Percentiles rank a stretch among this genome's conserved stretches.
These are phyloP conservation scores for Hirtodrosophila trivittata DNA, from an alignment of 2,888 invertebrate species.

Conservation along the genomic window DNA sequence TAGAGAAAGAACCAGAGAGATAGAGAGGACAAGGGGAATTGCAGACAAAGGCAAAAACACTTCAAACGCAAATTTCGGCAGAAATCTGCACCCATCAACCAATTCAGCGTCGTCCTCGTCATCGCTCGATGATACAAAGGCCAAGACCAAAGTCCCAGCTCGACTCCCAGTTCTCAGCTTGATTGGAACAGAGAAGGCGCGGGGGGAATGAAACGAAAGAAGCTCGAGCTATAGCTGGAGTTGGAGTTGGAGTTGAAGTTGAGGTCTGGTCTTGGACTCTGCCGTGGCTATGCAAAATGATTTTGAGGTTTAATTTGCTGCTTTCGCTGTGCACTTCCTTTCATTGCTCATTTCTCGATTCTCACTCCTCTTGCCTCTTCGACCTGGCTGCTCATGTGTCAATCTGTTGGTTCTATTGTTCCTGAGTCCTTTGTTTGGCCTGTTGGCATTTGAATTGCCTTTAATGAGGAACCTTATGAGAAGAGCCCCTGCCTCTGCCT, in stretches of 20 bases:
- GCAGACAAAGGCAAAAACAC: conserved; percentile 63
- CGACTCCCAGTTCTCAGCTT: conserved; percentile 1
- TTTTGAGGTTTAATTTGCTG: conserved; percentile 72
- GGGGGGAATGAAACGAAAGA: not conserved
- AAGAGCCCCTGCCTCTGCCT: conserved; percentile 24
- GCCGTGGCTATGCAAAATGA: conserved; percentile 73
- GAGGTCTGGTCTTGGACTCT: conserved; percentile 2
- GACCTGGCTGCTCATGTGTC: conserved; percentile 63
- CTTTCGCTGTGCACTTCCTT: conserved; percentile 76
- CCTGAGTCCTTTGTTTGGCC: conserved; percentile 55
- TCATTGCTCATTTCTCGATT: conserved; percentile 28
- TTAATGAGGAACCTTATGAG: conserved; percentile 60
- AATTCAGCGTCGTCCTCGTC: conserved; percentile 60
- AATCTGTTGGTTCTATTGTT: conserved; percentile 70
- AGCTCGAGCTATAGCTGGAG: not conserved
- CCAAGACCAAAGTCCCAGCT: conserved; percentile 45
- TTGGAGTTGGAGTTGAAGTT: conserved; percentile 20
- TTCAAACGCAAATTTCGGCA: conserved; percentile 81
- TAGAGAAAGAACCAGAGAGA: not conserved
- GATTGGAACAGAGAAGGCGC: not conserved
- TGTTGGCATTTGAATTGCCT: conserved; percentile 65
- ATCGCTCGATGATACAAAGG: conserved; percentile 46
- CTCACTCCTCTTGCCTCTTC: conserved; percentile 9
- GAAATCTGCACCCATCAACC: conserved; percentile 78
- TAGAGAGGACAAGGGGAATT: conserved; percentile 32